These are phyloP conservation scores for Galaxias olidus DNA, from an alignment of 2,797 vertebrate species.

Conservation along the genomic window DNA sequence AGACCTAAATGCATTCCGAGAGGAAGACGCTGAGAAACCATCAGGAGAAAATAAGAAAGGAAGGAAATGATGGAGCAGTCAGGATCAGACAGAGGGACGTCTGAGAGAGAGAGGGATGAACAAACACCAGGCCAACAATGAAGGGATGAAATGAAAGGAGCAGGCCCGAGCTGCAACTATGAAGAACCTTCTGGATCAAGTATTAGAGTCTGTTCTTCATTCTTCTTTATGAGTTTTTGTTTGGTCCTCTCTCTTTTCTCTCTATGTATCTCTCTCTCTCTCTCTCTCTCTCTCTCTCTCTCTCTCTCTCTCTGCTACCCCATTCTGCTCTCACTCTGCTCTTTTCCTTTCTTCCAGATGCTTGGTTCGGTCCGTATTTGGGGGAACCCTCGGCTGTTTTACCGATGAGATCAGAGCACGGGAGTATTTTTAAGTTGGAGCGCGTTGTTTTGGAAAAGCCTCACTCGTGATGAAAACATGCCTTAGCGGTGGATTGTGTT, in stretches of 20 bases:
- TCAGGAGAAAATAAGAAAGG: no score
- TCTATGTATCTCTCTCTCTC: constrained; percentile 29
- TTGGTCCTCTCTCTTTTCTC: constrained; percentile 25
- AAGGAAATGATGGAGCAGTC: background rate
- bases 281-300: constrained; percentile 31
- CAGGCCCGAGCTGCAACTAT: background rate
- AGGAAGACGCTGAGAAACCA: no score
- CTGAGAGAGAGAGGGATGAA: constrained; percentile 1
- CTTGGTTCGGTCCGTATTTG: constrained; percentile 20
- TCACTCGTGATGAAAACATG: constrained; percentile 28
- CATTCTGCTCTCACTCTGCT: constrained; percentile 18
- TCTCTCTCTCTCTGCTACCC: constrained; percentile 18
- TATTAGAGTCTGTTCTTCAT: background rate
- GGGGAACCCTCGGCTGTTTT: constrained; percentile 22
- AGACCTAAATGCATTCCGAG: no score
- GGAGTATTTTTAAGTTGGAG: background rate
- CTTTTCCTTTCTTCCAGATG: constrained; percentile 19
- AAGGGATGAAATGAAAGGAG: background rate
- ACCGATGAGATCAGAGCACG: constrained; percentile 12
- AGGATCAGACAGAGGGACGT: background rate
- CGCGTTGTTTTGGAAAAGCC: constrained; percentile 12
- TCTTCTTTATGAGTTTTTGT: constrained; percentile 20
- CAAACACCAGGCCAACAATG: constrained; percentile 5
- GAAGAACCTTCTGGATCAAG: constrained; percentile 8
- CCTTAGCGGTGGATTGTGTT: background rate